Evolutionary conservation across 2,888 invertebrate genomes (phyloP), one percentile per base, ranked within the genome.

Genomic region (Lycia hirtaria): DNA sequence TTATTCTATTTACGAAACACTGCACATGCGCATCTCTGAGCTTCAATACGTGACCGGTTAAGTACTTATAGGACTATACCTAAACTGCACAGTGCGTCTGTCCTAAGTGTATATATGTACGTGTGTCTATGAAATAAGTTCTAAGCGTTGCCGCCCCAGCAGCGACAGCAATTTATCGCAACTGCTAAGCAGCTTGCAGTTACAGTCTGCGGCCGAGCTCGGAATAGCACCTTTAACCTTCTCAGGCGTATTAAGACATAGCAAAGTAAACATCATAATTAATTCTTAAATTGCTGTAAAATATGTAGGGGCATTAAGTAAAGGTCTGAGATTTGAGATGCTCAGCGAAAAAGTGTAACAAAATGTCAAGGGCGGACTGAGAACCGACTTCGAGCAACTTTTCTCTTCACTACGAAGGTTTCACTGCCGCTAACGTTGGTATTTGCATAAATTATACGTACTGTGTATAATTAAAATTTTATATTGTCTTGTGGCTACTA

Each of bases 351-450:
- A 79, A 80, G 73, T 77, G 77, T 76, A 77, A 75, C 72, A 52
- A 86, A 87, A 87, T 87, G 87, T 85, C 87, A 87, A 85, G 87
- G 87, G 69, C 80, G 17, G 19, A 32, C 14, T 12, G 40, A 65
- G 60, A 72, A 56, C 67, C 70, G 60, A 41, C 56, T 35, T 40
- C 38, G 26, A 26, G 49, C 57, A 57, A 64, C 62, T 64, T 64
- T 64, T 66, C 58, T 61, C 58, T 60, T 24, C 10, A 41, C 26
- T 35, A 32, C 38, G 50, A 59, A 65, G 52, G 55, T 38, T 61
- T 56, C 30, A 40, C 48, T 40, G 48, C 48, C 35, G 28, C 55
- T 33, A 63, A 56, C 33, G 45, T 56, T 40, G 22, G 38, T 40
- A 41, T 47, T 40, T 40, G 26, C n/a, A 45, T 53, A 45, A 15